Base-by-base conservation (phyloP, 2,797 vertebrate genomes). In the Pseudochromis fuscus region DNA sequence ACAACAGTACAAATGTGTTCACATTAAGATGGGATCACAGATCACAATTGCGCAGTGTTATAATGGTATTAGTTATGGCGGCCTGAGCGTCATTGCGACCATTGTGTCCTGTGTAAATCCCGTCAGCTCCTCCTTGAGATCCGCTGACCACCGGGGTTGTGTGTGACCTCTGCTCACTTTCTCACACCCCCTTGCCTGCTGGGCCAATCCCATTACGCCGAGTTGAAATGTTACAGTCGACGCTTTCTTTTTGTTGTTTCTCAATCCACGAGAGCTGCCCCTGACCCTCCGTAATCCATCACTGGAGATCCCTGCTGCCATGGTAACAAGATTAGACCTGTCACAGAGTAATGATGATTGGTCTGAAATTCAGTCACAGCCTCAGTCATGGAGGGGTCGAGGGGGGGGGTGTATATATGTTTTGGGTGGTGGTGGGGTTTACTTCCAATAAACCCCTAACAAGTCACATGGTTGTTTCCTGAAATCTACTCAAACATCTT, bases 331-430 rank as follows among this genome's bases (percentile, higher is more conserved):
- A 85, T 93, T 91, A 91, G 71, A 85, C 33, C 73, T 90, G 90
- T 85, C 90, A 88, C 84, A 89, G 87, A 92, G 77, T 89, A 89
- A 92, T 93, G 91, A 91, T 91, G 85, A 90, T 92, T 75, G 73
- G 82, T 67, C 77, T 79, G 65, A 87, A 89, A 88, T 91, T 71
- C 78, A 77, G 81, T 86, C 73, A 72, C 33, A 65, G 69, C 42
- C 44, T 52, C 28, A 25, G 60, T 79, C 53, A 56, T 45, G 42
- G 44, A 38, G 60, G 56, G 48, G 35, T n/a, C n/a, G n/a, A n/a
- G 40, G 55, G 5, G 16, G 42, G 21, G 10, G 66, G 49, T n/a
- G 40, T 45, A 24, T 7, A 21, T 77, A 74, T 75, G 69, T 80
- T 84, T 63, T 53, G 52, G 62, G 69, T 68, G 3, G 1, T 8